Conservation (phyloP, 2,113 vertebrate species). For the Colius striatus region DNA sequence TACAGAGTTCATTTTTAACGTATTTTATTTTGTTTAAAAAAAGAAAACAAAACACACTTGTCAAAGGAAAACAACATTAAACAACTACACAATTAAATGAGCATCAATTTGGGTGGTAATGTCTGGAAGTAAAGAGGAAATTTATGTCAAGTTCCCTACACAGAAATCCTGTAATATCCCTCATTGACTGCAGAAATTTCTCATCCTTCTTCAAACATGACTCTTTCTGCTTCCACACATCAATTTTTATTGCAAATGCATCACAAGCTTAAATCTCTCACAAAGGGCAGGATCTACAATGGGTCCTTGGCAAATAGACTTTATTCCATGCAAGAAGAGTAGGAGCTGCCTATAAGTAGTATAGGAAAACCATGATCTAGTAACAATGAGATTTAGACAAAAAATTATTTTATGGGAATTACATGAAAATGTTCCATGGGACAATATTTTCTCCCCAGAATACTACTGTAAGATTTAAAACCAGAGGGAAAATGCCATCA, state of each 20-base stretch:
- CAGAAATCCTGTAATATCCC: neutral
- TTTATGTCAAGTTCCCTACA: neutral
- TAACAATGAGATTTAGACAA: neutral
- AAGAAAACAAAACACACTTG: neutral
- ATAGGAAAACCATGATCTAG: neutral
- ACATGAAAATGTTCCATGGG: neutral
- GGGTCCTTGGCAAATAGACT: neutral
- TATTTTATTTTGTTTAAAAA: neutral
- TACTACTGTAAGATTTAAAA: accelerated
- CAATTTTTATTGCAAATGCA: neutral
- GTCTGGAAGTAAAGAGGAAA: neutral
- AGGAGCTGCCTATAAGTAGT: neutral
- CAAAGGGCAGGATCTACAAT: neutral
- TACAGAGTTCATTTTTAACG: neutral
- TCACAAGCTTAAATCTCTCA: neutral
- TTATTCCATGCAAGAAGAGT: neutral
- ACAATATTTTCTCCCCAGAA: neutral
- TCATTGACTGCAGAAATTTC: neutral
- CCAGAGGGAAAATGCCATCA: neutral
- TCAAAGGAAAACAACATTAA: neutral
- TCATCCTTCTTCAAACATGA: neutral
- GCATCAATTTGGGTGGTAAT: neutral
- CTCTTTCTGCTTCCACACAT: neutral
- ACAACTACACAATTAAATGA: neutral
- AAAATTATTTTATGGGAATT: neutral